Evolutionary conservation across 2,888 invertebrate species (phyloP).

Genomic region (Drosophila demipolita): DNA sequence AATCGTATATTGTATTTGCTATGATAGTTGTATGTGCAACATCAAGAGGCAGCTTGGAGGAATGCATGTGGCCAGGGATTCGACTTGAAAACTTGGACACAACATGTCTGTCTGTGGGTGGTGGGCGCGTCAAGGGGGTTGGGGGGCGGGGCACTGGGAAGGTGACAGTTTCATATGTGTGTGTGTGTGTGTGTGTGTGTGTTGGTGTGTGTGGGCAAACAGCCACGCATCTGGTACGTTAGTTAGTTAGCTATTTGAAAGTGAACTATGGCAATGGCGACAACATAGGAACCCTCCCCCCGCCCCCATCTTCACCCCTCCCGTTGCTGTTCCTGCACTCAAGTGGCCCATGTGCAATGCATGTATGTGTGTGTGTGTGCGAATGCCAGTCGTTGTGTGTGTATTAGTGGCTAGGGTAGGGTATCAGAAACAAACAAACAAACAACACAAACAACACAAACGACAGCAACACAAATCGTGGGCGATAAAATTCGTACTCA

Average conservation of each 20-base stretch:
- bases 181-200: not conserved
- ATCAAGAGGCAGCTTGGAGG: not conserved
- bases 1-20: not conserved
- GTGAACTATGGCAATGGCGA: conserved; percentile 49
- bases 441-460: conserved; percentile 27
- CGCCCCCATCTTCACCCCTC: not conserved
- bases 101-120: not conserved
- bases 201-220: conserved; percentile 9
- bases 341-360: conserved; percentile 46
- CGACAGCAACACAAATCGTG: conserved; percentile 62
- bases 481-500: conserved; percentile 72
- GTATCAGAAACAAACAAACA: conserved; percentile 70
- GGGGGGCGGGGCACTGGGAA: not conserved
- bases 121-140: not conserved
- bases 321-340: conserved; percentile 28
- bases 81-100: conserved; percentile 3
- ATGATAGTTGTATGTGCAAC: not conserved
- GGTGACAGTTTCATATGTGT: conserved; percentile 2
- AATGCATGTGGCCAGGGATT: not conserved
- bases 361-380: not conserved
- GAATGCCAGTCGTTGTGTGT: conserved; percentile 33
- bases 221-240: conserved; percentile 41
- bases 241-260: conserved; percentile 45
- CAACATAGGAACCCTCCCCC: conserved; percentile 17
- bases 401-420: conserved; percentile 45